Percentiles rank a stretch among this genome's conserved stretches.
phyloP scores from a whole-genome alignment of 2,888 invertebrate species.

The Ormyrus labotus region DNA sequence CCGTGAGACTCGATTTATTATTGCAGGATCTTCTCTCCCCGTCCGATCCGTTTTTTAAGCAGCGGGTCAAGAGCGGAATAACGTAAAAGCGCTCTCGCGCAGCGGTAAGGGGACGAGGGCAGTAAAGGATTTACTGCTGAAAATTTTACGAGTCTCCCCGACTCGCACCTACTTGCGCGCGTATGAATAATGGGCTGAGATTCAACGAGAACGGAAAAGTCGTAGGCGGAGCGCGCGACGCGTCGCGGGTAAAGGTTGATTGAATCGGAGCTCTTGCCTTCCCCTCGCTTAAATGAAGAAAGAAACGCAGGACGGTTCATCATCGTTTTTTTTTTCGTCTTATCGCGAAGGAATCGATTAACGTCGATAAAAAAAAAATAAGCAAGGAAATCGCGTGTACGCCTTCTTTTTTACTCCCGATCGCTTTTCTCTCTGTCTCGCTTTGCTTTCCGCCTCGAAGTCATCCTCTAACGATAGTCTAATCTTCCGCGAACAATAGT shows the following conservation, averaged over 20 bases:
- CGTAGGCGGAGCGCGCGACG: too few species aligned
- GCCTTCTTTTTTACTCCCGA: neutral
- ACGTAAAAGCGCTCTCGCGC: conserved; percentile 14
- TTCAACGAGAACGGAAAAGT: too few species aligned
- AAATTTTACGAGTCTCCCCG: conserved; percentile 32
- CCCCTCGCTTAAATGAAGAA: too few species aligned
- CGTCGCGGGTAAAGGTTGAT: too few species aligned
- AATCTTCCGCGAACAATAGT: neutral
- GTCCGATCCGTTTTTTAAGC: conserved; percentile 6
- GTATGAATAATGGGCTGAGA: too few species aligned
- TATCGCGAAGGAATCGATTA: too few species aligned
- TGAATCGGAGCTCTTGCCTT: too few species aligned
- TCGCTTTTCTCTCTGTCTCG: neutral
- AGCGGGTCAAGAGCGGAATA: conserved; percentile 32
- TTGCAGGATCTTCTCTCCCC: neutral
- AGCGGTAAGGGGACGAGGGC: neutral
- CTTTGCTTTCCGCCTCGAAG: neutral
- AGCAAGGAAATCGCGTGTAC: too few species aligned
- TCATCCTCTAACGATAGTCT: neutral
- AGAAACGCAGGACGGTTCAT: too few species aligned
- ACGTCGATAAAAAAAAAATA: too few species aligned
- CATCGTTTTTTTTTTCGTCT: too few species aligned
- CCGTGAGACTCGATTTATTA: too few species aligned
- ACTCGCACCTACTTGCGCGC: neutral
- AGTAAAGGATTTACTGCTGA: conserved; percentile 24